Evolutionary conservation across 2,888 invertebrate genomes (phyloP).

Genomic region (Campoletis raptor): DNA sequence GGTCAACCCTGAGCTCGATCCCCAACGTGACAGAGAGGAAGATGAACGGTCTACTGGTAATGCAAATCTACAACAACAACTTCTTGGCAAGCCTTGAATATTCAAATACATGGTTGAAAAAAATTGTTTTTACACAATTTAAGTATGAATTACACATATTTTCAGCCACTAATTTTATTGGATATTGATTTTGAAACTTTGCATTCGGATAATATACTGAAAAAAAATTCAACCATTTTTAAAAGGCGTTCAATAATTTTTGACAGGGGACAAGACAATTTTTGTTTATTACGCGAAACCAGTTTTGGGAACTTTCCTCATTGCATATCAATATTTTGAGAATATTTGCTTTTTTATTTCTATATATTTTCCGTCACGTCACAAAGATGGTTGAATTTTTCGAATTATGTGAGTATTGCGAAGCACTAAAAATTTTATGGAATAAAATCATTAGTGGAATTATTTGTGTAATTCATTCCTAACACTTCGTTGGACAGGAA

Average conservation of each 20-base stretch:
- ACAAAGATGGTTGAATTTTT: not conserved
- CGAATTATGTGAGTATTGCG: not conserved
- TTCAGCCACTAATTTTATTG: not conserved
- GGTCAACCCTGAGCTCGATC: conserved; percentile 82
- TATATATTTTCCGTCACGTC: not conserved
- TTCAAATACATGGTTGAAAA: not conserved
- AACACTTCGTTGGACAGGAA: not conserved
- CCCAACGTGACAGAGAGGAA: conserved; percentile 78
- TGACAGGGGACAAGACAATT: too few relatives aligned
- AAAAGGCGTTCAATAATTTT: too few relatives aligned
- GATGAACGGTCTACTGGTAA: conserved; percentile 75
- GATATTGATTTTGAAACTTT: not conserved
- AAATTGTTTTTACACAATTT: conserved; percentile 2
- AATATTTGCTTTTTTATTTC: not conserved
- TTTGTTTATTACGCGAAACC: not conserved
- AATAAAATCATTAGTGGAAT: not conserved
- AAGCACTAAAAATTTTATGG: not conserved
- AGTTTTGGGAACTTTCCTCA: not conserved
- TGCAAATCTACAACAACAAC: conserved; percentile 41
- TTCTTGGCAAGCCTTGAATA: conserved; percentile 26
- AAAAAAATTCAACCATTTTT: not conserved
- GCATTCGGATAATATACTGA: not conserved
- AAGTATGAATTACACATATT: not conserved
- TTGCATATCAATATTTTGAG: too few relatives aligned
- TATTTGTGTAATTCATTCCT: not conserved